These are phyloP conservation scores for Petrocephalus sullivani DNA, from an alignment of 2,797 vertebrate species.

Conservation along the genomic window DNA sequence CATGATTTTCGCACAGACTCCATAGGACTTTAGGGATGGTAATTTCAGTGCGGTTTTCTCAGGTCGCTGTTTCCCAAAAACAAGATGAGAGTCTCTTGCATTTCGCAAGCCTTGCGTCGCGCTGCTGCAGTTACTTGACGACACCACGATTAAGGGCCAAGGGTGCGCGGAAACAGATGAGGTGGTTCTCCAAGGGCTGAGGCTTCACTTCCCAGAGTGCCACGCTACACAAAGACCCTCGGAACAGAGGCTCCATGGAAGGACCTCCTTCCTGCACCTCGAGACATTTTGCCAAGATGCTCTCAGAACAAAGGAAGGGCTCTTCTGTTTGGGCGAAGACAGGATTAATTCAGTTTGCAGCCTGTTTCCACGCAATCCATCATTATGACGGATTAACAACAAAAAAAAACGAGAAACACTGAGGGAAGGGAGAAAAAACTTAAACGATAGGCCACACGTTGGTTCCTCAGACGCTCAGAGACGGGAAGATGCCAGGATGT, in stretches of 20 bases:
- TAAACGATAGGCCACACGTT: slow-evolving; percentile 12
- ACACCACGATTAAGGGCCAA: not conserved
- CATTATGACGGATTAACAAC: slow-evolving; percentile 19
- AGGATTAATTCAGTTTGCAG: slow-evolving; percentile 15
- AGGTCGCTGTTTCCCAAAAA: not conserved
- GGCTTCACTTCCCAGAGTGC: not conserved
- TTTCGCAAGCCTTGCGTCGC: not conserved
- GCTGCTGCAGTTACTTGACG: not conserved
- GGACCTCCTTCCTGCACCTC: slow-evolving; percentile 6
- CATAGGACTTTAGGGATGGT: not conserved
- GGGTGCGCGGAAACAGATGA: not conserved
- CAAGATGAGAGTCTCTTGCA: not conserved
- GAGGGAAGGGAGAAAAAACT: not conserved
- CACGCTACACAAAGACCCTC: not conserved
- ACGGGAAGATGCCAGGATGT: not conserved
- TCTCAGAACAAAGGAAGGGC: slow-evolving; percentile 14
- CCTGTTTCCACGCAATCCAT: slow-evolving; percentile 9
- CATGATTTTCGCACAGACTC: not conserved
- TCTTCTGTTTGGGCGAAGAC: not conserved
- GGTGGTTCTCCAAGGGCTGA: not conserved
- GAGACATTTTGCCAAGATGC: not conserved
- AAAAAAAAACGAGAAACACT: not conserved
- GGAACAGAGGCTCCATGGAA: not conserved
- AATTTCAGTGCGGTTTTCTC: not conserved
- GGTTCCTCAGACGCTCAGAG: not conserved